Percentiles rank a stretch among this genome's conserved stretches.
These are phyloP conservation scores for Chaenodraco wilsoni DNA, from an alignment of 2,797 vertebrate species.

Conservation along the genomic window DNA sequence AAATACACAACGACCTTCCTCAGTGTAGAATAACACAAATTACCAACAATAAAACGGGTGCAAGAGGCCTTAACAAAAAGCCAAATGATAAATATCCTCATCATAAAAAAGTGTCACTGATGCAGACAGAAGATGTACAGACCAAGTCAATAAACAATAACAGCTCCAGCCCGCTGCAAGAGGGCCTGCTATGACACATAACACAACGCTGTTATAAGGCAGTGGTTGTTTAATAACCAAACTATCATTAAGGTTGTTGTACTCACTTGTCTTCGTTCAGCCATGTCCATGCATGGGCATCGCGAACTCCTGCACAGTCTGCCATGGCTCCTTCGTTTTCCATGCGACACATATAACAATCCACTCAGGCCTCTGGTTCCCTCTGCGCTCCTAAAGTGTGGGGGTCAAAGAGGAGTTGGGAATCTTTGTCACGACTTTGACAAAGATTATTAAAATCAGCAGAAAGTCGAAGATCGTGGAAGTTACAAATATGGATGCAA, in stretches of 20 bases:
- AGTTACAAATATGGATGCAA: no score
- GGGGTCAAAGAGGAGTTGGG: neutral
- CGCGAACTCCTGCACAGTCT: neutral
- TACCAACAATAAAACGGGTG: neutral
- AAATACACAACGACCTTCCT: neutral
- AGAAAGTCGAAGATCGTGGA: neutral
- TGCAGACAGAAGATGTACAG: neutral
- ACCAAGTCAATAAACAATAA: neutral
- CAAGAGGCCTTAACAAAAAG: neutral
- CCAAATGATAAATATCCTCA: neutral
- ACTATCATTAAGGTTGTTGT: neutral
- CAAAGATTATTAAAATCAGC: neutral
- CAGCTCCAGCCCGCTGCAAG: neutral
- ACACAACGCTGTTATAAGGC: neutral
- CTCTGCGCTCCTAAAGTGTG: neutral
- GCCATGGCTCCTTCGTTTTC: neutral
- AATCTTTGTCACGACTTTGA: neutral
- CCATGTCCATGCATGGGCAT: neutral
- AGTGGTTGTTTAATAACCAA: neutral
- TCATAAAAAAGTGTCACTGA: neutral
- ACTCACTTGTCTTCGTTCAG: neutral
- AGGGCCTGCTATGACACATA: neutral
- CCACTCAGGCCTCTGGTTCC: neutral
- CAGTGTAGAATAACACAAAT: neutral
- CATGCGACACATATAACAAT: neutral